A percentile compares a stretch with the other conserved stretches of the same genome.
Conservation (phyloP, 2,113 vertebrate species). For the Rhadina sibilatrix region DNA sequence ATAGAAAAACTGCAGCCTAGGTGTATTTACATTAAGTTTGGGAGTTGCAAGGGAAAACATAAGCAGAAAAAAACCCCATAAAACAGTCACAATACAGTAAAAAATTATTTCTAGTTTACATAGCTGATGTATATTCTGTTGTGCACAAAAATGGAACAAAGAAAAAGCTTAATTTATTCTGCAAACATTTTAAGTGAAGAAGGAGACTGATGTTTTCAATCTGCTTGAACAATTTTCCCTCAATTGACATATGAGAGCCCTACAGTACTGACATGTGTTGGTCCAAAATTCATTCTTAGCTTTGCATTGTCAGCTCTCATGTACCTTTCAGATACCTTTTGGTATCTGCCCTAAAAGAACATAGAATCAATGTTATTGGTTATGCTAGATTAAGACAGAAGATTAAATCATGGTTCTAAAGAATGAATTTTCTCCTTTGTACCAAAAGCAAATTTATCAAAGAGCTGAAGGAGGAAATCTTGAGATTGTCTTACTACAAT, state of each 20-base stretch:
- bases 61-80: slow-evolving; percentile 15
- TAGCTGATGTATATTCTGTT: slow-evolving; percentile 21
- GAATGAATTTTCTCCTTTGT: not conserved
- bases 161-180: not conserved
- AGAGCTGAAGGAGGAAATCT: not conserved
- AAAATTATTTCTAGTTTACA: slow-evolving; percentile 45
- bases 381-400: not conserved
- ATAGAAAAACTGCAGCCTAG: slow-evolving; percentile 53
- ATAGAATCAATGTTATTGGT: not conserved
- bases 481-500: not conserved
- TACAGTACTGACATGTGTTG: not conserved
- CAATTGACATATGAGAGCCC: not conserved
- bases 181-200: not conserved
- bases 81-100: not conserved
- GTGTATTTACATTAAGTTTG: slow-evolving; percentile 65
- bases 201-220: not conserved
- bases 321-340: not conserved
- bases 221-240: not conserved
- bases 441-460: not conserved
- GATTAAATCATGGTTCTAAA: not conserved
- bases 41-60: slow-evolving; percentile 57
- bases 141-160: slow-evolving; percentile 1
- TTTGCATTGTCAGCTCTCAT: not conserved
- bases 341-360: not conserved
- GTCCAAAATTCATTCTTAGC: not conserved